Percentiles rank a stretch among this genome's conserved stretches.
Conservation (phyloP, 2,113 vertebrate species). For the Salvelinus fontinalis region DNA sequence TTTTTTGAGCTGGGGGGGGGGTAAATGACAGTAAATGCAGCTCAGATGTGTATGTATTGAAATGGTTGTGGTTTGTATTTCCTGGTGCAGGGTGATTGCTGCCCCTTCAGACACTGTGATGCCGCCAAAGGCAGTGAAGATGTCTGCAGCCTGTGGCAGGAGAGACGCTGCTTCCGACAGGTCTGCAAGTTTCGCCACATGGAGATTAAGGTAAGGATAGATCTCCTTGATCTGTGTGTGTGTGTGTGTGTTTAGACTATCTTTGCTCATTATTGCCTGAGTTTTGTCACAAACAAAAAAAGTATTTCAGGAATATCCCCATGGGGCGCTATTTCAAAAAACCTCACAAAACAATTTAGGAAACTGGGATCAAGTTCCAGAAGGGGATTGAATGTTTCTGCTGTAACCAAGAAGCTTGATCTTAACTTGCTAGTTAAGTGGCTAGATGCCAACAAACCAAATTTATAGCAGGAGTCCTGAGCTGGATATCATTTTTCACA, state of each 20-base stretch:
- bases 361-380: too few species aligned
- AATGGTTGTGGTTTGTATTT: conserved; percentile 1
- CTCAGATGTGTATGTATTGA: neutral
- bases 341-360: too few species aligned
- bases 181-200: conserved; percentile 95
- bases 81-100: conserved; percentile 83
- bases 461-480: too few species aligned
- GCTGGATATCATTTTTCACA: too few species aligned
- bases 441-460: too few species aligned
- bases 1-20: too few species aligned
- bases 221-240: neutral
- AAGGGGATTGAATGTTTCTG: too few species aligned
- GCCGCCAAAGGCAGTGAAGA: conserved; percentile 90
- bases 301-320: too few species aligned
- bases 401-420: too few species aligned
- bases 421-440: too few species aligned
- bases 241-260: neutral
- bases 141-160: conserved; percentile 90
- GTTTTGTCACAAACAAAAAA: too few species aligned
- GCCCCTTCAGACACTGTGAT: conserved; percentile 92
- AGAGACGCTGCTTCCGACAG: conserved; percentile 87
- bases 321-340: too few species aligned
- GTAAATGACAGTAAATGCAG: neutral
- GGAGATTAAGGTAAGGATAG: conserved; percentile 87
- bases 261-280: neutral